Base-by-base conservation (phyloP, 2,888 invertebrate genomes). In the Microctonus hyperodae region DNA sequence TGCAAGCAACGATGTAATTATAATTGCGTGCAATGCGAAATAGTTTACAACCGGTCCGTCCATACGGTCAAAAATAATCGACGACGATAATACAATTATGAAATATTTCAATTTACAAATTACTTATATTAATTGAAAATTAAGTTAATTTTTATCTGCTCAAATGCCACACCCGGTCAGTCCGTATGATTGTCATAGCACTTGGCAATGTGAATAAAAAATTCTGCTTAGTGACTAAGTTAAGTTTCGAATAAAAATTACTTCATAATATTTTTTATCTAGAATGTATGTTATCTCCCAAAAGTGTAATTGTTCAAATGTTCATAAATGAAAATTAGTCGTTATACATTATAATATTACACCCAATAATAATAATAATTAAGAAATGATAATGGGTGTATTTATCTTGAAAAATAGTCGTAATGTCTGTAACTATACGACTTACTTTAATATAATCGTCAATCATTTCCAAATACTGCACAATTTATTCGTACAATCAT, bases 1-100 rank as follows among this genome's bases (percentile, higher is more conserved):
- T 44, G 20, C 16, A 44, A 44, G 7, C 44, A 44, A 44, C 16
- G 16, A 44, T 44, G 16, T 44, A 16, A 44, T 44, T 44, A 16
- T 44, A 2, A 20, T 20, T 20, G 10, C 64, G 64, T 68, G 59
- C 62, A 70, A 61, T 66, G 68, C 44, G 50, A 66, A 58, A 58
- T 61, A 69, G 58, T 53, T 28, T 59, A 31, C 20, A 66, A 71
- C 66, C 57, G 72, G 56, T 72, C 72, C 72, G 72, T 72, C 72
- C 72, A 70, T 65, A 70, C 64, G 68, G 69, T 68, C 58, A 69
- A 58, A 65, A 25, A 68, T 50, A 55, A 50, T 28, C 37, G 31
- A 68, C 69, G 53, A 69, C 33, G 44, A 50, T 57, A 20, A 56
- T 58, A 58, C 50, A 64, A 50, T 61, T 61, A 51, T 28, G n/a